Conservation (phyloP, 2,888 invertebrate genomes). For the Acrocyrtus sp. region DNA sequence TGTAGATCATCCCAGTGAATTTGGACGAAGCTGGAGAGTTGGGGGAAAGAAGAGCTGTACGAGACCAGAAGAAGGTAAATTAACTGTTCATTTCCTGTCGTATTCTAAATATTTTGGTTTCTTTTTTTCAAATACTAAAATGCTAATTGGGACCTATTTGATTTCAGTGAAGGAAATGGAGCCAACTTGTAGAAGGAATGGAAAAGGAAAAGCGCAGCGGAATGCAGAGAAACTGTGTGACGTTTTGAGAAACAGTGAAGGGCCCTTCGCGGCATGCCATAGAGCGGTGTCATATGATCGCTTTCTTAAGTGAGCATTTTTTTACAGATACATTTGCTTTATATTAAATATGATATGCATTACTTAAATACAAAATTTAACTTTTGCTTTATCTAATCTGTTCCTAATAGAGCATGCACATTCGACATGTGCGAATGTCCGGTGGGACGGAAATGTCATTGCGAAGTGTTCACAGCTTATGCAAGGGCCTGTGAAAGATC, state of each 20-base stretch:
- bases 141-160: too few species aligned
- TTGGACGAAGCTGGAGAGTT: conserved; percentile 91
- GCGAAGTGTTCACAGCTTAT: conserved; percentile 90
- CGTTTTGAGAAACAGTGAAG: conserved; percentile 67
- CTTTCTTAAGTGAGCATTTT: conserved; percentile 75
- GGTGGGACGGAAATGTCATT: conserved; percentile 79
- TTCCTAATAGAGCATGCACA: conserved; percentile 75
- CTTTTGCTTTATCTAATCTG: conserved; percentile 3
- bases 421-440: conserved; percentile 91
- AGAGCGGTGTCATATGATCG: conserved; percentile 81
- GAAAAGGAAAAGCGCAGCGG: conserved; percentile 62
- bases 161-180: conserved; percentile 66
- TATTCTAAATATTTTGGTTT: conserved; percentile 46
- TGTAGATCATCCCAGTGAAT: conserved; percentile 74
- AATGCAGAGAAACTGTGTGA: conserved; percentile 68
- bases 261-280: conserved; percentile 79
- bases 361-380: neutral
- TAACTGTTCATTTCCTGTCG: neutral
- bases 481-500: conserved; percentile 85
- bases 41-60: conserved; percentile 82
- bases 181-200: conserved; percentile 61
- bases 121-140: conserved; percentile 19
- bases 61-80: conserved; percentile 66
- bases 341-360: too few species aligned
- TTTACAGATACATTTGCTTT: neutral